Percentiles rank a stretch among this genome's conserved stretches.
Conservation (phyloP, 2,797 vertebrate species). For the Pipistrellus pygmaeus region DNA sequence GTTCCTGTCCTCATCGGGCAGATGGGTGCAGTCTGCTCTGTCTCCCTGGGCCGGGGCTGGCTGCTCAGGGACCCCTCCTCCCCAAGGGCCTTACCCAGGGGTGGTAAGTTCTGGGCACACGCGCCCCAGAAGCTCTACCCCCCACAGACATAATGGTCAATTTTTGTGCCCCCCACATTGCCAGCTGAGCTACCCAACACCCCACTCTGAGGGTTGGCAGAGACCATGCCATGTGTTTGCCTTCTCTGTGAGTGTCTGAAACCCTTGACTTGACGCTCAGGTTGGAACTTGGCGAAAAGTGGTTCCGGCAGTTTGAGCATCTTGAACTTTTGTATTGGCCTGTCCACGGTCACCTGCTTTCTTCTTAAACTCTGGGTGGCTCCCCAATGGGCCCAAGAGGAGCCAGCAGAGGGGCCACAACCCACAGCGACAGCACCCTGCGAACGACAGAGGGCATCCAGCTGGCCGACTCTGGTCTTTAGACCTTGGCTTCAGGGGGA, state of each 20-base stretch:
- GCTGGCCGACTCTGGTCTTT: rapidly evolving
- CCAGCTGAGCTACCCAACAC: not conserved
- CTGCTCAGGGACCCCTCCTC: no score
- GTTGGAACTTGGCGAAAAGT: not conserved
- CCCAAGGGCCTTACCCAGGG: no score
- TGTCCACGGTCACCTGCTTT: rapidly evolving
- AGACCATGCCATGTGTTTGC: rapidly evolving
- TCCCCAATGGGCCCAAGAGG: not conserved
- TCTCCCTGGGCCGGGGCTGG: no score
- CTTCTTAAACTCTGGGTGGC: not conserved
- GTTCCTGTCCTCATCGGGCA: constrained; percentile 60
- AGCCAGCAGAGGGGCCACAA: not conserved
- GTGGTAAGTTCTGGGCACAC: no score
- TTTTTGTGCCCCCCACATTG: rapidly evolving
- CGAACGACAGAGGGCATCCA: no score
- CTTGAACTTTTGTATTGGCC: not conserved
- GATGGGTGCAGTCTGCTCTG: not conserved
- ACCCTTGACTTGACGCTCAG: not conserved
- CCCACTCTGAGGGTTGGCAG: not conserved
- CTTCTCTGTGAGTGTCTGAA: not conserved
- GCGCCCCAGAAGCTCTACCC: no score
- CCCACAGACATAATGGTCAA: not conserved
- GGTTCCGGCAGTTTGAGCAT: rapidly evolving
- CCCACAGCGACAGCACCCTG: rapidly evolving
- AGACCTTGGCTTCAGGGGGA: rapidly evolving